phyloP scores from a whole-genome alignment of 2,888 invertebrate genomes.

The Halictus ligatus region DNA sequence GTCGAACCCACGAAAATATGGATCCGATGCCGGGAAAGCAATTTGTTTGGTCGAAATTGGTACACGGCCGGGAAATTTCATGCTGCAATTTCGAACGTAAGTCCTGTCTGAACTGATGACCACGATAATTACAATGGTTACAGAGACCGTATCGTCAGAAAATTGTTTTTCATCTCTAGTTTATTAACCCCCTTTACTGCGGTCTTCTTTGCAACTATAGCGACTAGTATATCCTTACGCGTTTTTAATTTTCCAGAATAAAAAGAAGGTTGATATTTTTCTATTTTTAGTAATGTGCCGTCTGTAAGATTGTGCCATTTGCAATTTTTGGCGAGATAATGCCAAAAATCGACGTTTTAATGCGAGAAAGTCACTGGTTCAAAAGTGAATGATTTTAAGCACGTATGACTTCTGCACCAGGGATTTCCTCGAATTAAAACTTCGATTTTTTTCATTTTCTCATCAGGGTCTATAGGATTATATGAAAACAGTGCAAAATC shows the following conservation, averaged over 20 bases:
- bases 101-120: neutral
- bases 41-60: slow-evolving; percentile 31
- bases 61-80: neutral
- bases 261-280: neutral
- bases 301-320: neutral
- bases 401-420: too few species aligned
- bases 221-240: too few species aligned
- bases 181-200: neutral
- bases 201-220: too few species aligned
- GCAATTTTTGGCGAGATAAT: too few species aligned
- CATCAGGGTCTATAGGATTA: too few species aligned
- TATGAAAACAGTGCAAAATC: too few species aligned
- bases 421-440: too few species aligned
- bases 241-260: neutral
- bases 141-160: neutral
- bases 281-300: neutral
- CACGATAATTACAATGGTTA: neutral
- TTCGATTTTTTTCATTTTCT: too few species aligned
- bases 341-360: too few species aligned
- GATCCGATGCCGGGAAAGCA: slow-evolving; percentile 31
- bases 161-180: neutral
- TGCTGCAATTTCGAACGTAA: neutral
- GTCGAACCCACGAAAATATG: slow-evolving; percentile 30
- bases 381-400: too few species aligned
- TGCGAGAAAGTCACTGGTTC: too few species aligned